A percentile compares a stretch with the other conserved stretches of the same genome.
These are phyloP conservation scores for Aphyosemion australe DNA, from an alignment of 2,113 vertebrate species.

Conservation along the genomic window DNA sequence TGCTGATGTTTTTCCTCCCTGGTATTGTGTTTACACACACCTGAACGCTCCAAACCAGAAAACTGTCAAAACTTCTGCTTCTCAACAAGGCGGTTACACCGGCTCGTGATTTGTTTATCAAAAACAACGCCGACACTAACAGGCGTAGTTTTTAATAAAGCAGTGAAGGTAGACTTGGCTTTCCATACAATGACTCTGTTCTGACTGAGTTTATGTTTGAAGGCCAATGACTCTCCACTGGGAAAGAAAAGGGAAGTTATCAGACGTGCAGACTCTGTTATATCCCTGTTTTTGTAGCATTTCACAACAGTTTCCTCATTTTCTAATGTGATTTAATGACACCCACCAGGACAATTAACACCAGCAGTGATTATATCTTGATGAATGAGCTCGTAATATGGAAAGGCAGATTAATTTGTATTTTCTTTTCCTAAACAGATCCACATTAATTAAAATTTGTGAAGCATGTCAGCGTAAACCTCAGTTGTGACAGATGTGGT, in stretches of 20 bases:
- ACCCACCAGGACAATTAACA: constrained; percentile 5
- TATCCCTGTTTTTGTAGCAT: neutral
- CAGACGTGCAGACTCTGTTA: too few relatives aligned
- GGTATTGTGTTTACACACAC: too few relatives aligned
- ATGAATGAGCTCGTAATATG: neutral
- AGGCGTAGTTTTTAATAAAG: too few relatives aligned
- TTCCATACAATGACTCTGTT: neutral
- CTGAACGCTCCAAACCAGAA: too few relatives aligned
- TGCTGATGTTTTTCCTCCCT: too few relatives aligned
- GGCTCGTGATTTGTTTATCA: too few relatives aligned
- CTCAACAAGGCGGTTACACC: too few relatives aligned
- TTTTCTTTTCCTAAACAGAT: neutral
- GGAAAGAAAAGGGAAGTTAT: too few relatives aligned
- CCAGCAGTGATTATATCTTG: neutral
- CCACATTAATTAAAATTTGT: constrained; percentile 3
- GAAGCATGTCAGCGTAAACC: neutral
- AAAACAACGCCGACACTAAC: too few relatives aligned
- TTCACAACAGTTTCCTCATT: neutral
- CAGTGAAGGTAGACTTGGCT: neutral
- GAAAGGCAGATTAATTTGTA: neutral
- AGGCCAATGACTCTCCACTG: neutral
- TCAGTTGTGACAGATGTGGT: constrained; percentile 14
- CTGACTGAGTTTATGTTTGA: neutral
- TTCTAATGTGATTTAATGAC: neutral
- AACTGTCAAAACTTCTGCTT: too few relatives aligned